These are phyloP conservation scores for Syngnathus floridae DNA, from an alignment of 2,113 vertebrate genomes.

Conservation along the genomic window DNA sequence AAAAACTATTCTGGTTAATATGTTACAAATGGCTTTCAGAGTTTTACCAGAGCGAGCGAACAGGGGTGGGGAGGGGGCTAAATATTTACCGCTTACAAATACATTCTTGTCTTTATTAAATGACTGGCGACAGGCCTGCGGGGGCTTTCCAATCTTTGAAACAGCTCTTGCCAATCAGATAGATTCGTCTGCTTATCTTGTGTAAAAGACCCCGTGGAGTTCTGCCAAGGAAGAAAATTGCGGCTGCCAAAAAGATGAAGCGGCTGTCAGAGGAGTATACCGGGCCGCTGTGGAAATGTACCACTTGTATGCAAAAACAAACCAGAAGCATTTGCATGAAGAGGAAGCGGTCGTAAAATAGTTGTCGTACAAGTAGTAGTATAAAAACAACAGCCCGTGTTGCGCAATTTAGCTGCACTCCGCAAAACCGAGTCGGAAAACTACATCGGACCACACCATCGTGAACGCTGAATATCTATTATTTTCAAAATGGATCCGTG, in stretches of 20 bases:
- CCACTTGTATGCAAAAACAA: background rate
- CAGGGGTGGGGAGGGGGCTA: background rate
- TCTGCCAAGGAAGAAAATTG: background rate
- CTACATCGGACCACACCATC: too few species aligned
- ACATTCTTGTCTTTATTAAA: slow-evolving; percentile 2
- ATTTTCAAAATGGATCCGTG: too few species aligned
- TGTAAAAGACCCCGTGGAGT: background rate
- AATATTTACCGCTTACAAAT: background rate
- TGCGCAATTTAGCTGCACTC: background rate
- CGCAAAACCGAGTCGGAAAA: background rate
- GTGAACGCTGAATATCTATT: too few species aligned
- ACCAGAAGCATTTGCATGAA: background rate
- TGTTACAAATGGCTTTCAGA: too few species aligned
- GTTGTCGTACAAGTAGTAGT: background rate
- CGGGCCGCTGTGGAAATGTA: background rate
- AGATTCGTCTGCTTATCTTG: slow-evolving; percentile 2
- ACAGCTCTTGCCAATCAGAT: slow-evolving; percentile 1
- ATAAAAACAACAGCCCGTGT: background rate
- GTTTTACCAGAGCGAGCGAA: background rate
- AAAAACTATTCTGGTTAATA: too few species aligned
- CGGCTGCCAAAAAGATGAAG: slow-evolving; percentile 19
- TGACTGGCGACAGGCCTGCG: background rate
- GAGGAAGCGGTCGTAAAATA: background rate
- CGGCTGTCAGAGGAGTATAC: slow-evolving; percentile 14
- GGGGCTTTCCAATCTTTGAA: slow-evolving; percentile 2